Evolutionary conservation across 2,113 vertebrate genomes (phyloP).

Genomic region (Scolopax mira): DNA sequence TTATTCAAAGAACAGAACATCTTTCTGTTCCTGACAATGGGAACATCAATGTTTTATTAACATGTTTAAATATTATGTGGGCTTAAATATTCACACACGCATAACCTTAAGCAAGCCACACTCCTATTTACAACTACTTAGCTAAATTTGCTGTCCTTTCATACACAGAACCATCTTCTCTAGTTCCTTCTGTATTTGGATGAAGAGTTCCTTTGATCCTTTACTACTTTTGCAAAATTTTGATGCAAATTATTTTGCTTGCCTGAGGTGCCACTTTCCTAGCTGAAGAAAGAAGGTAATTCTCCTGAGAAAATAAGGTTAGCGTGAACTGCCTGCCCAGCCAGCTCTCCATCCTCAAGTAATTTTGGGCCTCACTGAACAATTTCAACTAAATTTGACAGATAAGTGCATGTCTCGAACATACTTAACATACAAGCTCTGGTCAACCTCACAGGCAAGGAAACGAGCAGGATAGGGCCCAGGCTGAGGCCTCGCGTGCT

Average conservation of each 20-base stretch:
- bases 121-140: background rate
- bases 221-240: background rate
- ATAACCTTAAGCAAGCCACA: background rate
- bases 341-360: background rate
- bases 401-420: background rate
- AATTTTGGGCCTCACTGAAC: background rate
- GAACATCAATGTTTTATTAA: background rate
- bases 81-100: background rate
- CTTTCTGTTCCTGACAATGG: background rate
- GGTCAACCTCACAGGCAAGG: background rate
- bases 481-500: accelerated
- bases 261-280: background rate
- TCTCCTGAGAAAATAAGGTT: background rate
- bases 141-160: background rate
- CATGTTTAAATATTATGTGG: background rate
- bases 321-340: background rate
- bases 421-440: background rate
- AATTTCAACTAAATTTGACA: background rate
- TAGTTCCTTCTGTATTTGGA: background rate
- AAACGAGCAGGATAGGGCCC: accelerated
- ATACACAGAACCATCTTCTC: background rate
- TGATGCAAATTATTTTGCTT: background rate
- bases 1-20: background rate
- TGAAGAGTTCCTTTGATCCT: background rate
- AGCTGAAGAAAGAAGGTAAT: background rate